phyloP scores from a whole-genome alignment of 2,797 vertebrate species.

The Antrozous pallidus region DNA sequence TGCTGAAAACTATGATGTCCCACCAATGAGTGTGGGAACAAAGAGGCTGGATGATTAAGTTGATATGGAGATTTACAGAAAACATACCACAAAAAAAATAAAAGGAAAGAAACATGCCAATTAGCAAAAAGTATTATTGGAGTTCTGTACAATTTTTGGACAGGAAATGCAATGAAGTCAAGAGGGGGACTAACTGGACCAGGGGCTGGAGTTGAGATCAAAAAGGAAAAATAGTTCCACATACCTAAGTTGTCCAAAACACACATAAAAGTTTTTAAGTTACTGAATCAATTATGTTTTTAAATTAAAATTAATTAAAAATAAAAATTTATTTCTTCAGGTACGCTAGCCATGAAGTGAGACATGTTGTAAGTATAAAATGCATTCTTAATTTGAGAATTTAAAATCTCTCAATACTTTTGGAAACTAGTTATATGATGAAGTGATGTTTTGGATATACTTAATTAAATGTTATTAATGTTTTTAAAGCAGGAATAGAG shows the following conservation, averaged over 20 bases:
- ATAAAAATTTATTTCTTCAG: background rate
- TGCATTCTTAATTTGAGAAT: background rate
- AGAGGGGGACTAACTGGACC: background rate
- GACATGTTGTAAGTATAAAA: background rate
- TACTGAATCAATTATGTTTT: background rate
- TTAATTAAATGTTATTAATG: background rate
- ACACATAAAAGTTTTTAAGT: background rate
- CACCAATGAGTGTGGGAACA: background rate
- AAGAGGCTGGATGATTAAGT: background rate
- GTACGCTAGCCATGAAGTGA: background rate
- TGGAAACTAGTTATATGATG: background rate
- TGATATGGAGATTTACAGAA: background rate
- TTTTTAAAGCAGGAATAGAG: background rate
- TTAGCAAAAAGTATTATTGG: background rate
- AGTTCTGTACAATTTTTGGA: background rate
- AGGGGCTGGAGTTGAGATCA: background rate
- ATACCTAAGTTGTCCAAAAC: background rate
- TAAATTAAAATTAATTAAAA: background rate
- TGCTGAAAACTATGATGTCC: background rate
- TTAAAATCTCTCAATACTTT: background rate
- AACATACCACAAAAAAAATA: background rate
- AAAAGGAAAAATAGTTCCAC: background rate
- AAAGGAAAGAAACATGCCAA: background rate
- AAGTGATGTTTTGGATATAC: background rate
- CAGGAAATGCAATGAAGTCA: background rate